Conservation (phyloP, 2,113 vertebrate genomes). For the Eclectus roratus region DNA sequence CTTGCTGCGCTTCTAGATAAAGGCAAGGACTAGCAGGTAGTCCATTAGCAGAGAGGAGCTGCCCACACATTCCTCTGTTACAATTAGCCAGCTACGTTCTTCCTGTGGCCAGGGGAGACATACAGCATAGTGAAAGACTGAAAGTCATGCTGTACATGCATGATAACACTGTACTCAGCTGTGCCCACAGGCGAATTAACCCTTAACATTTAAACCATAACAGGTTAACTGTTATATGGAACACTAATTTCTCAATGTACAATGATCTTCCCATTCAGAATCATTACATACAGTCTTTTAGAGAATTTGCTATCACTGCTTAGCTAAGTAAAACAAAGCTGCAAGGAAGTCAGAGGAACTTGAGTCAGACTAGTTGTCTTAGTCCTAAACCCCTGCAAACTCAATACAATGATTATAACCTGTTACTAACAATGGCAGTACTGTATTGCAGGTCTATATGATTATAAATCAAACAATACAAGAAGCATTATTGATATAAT, state of each 20-base stretch:
- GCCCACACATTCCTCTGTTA: neutral
- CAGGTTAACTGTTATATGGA: neutral
- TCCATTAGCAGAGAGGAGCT: neutral
- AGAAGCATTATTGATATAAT: neutral
- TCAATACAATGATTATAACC: neutral
- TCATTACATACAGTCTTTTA: neutral
- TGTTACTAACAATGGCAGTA: neutral
- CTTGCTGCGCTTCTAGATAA: neutral
- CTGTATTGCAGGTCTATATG: neutral
- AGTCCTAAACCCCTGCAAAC: neutral
- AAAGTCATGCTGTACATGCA: neutral
- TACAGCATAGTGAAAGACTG: neutral
- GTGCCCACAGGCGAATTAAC: neutral
- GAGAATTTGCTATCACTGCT: neutral
- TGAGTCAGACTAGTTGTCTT: neutral
- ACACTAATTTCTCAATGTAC: neutral
- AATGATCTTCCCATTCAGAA: neutral
- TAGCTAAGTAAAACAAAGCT: neutral
- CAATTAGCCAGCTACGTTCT: accelerated
- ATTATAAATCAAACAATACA: neutral
- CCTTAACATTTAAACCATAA: neutral
- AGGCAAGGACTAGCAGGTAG: neutral
- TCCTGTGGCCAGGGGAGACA: accelerated
- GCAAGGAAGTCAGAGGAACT: neutral
- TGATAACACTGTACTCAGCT: neutral